These are phyloP conservation scores for Triplophysa rosa DNA, from an alignment of 2,113 vertebrate species.

Conservation along the genomic window DNA sequence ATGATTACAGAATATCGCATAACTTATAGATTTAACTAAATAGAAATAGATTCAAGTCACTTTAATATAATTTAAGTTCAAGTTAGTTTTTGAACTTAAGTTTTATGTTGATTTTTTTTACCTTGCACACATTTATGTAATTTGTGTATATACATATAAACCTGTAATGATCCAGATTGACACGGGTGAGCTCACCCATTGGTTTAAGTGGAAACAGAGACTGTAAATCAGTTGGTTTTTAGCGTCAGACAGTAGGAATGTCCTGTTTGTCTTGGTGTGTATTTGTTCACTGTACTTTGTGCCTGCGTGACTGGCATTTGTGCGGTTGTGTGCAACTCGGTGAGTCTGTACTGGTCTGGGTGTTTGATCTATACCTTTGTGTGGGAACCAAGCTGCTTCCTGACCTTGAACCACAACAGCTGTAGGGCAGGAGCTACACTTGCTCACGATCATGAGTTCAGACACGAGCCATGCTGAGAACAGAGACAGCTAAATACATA, in stretches of 20 bases:
- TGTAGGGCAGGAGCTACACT: slow-evolving; percentile 37
- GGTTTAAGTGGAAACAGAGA: slow-evolving; percentile 40
- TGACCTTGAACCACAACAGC: slow-evolving; percentile 57
- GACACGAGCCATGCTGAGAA: slow-evolving; percentile 11
- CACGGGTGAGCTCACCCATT: slow-evolving; percentile 1
- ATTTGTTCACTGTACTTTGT: slow-evolving; percentile 56
- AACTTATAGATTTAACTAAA: no score
- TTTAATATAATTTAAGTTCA: no score
- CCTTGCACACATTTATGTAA: no score
- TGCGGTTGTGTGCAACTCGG: slow-evolving; percentile 2
- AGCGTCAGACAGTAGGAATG: slow-evolving; percentile 51
- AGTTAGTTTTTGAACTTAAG: no score
- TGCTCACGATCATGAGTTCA: slow-evolving; percentile 42
- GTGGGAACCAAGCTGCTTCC: slow-evolving; percentile 60
- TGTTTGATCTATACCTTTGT: slow-evolving; percentile 53
- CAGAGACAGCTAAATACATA: neutral
- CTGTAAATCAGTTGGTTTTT: slow-evolving; percentile 47
- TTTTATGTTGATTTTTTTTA: no score
- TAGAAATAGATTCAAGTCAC: no score
- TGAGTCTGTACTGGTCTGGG: slow-evolving; percentile 29
- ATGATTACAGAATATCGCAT: no score
- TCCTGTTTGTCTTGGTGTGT: slow-evolving; percentile 57
- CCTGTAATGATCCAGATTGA: neutral
- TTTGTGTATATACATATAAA: neutral
- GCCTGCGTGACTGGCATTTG: slow-evolving; percentile 49